Conservation (phyloP, 1,140 invertebrate species). For the Zaprionus ornatus region DNA sequence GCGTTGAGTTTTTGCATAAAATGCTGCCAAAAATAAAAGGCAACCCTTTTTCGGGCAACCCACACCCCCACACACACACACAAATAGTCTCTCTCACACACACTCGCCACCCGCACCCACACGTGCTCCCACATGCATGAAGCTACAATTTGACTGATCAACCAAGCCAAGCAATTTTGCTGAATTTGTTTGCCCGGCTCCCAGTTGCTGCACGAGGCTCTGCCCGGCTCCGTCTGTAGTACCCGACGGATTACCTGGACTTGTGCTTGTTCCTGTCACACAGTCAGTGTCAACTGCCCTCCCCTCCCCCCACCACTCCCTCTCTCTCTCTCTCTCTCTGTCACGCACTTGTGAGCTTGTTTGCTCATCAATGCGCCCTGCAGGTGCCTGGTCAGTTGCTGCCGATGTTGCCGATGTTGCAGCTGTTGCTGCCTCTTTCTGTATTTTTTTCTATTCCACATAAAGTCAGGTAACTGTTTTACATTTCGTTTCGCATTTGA, state of each 20-base stretch:
- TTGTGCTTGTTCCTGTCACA: constrained; percentile 69
- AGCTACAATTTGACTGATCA: constrained; percentile 44
- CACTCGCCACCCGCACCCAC: constrained; percentile 1
- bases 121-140: constrained; percentile 1
- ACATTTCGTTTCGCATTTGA: constrained; percentile 49
- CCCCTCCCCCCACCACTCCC: background rate
- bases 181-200: constrained; percentile 49
- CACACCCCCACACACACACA: constrained; percentile 12
- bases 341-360: constrained; percentile 63
- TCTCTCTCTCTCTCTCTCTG: constrained; percentile 7
- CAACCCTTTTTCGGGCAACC: constrained; percentile 12
- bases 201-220: constrained; percentile 13
- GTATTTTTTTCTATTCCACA: background rate
- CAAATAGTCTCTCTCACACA: background rate
- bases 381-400: constrained; percentile 21
- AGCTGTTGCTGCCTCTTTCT: background rate
- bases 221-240: constrained; percentile 40
- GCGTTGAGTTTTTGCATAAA: constrained; percentile 46
- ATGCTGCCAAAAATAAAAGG: constrained; percentile 43
- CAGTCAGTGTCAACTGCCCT: constrained; percentile 33
- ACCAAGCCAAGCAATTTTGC: constrained; percentile 60
- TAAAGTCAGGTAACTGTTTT: constrained; percentile 46
- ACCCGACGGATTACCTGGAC: constrained; percentile 72
- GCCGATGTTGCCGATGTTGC: background rate
- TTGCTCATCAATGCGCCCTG: constrained; percentile 51